These are phyloP conservation scores for Cryptotis parvus DNA, from an alignment of 2,113 vertebrate species.

Conservation along the genomic window DNA sequence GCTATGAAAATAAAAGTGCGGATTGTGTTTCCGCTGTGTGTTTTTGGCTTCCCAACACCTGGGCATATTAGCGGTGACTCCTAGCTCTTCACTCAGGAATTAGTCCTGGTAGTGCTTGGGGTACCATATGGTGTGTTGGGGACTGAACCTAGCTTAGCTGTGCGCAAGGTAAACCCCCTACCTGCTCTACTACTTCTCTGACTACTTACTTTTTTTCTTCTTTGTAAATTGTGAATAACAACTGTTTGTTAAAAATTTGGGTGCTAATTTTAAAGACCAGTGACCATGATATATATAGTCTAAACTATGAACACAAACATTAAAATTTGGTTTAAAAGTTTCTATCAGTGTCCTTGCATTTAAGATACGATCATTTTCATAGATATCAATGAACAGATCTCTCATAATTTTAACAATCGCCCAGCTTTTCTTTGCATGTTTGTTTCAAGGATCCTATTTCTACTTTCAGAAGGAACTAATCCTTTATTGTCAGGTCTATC, in stretches of 20 bases:
- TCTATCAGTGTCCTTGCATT: background rate
- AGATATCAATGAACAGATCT: background rate
- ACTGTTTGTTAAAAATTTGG: background rate
- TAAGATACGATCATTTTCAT: constrained; percentile 1
- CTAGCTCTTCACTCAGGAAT: too few relatives aligned
- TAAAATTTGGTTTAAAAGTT: background rate
- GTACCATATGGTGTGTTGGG: too few relatives aligned
- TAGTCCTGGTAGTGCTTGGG: too few relatives aligned
- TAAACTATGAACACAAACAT: background rate
- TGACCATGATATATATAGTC: background rate
- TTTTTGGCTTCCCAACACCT: too few relatives aligned
- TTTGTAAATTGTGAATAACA: background rate
- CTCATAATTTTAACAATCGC: background rate
- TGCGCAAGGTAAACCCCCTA: too few relatives aligned
- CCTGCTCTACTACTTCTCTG: too few relatives aligned
- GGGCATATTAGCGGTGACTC: too few relatives aligned
- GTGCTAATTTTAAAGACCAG: background rate
- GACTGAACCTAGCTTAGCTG: too few relatives aligned
- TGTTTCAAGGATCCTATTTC: constrained; percentile 1
- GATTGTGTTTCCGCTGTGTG: too few relatives aligned
- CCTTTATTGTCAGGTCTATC: too few relatives aligned
- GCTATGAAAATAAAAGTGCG: too few relatives aligned
- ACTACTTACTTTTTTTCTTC: background rate
- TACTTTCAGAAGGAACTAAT: constrained; percentile 11
- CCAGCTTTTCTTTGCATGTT: background rate